Evolutionary conservation across 2,888 invertebrate genomes (phyloP), one percentile per base, ranked within the genome.

Genomic region (Morpho helenor): DNA sequence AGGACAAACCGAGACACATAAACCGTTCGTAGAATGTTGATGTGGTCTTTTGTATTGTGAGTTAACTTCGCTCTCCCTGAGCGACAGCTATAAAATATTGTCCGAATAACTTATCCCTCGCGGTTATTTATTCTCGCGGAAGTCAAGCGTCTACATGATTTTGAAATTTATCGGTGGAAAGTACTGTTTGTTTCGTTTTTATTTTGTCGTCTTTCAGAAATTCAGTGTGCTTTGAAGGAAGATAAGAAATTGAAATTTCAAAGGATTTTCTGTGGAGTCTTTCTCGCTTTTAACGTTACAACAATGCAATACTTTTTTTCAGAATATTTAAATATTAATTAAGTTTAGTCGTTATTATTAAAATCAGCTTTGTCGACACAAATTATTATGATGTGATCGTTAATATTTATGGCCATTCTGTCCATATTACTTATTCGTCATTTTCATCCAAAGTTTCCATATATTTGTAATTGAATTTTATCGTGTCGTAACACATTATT

Each of bases 41-140:
- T 79, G 72, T 65, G 69, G 66, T 69, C 72, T 71, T 77, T 78
- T 77, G 77, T 79, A 74, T 74, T 75, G 72, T 68, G 71, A 69
- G 68, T 65, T 69, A 77, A 79, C 74, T 75, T 77, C 70, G 71
- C 74, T 72, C 67, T 63, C 65, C 65, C 63, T 68, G 69, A 76
- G 74, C 74, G 72, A 74, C 69, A 70, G 59, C 69, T 72, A 74
- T 77, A 76, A 76, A 77, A 71, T 73, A 76, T 72, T 66, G 71
- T 69, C 71, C 74, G 57, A 53, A 71, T 72, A 77, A 79, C 56
- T 59, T 80, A 79, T 79, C 76, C 77, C 72, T 70, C 64, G 23
- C 48, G 43, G 53, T 56, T 59, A 62, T 62, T 62, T 62, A 62
- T 62, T 57, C 56, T 51, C 48, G 53, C 53, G 50, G 53, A 60